Evolutionary conservation across 1,140 invertebrate species (phyloP).

Genomic region (Sogatella furcifera): DNA sequence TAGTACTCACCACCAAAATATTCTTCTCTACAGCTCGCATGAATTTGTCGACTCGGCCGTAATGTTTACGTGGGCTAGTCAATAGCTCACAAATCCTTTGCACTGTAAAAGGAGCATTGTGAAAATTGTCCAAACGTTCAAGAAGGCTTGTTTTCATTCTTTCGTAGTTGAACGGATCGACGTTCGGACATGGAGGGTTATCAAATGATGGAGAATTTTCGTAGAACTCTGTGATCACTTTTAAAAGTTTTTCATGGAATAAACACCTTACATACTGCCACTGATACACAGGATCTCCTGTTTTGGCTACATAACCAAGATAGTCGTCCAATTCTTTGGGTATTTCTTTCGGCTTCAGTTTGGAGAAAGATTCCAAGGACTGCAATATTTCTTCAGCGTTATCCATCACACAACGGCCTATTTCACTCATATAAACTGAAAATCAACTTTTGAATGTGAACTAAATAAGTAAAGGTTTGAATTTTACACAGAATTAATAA

Average conservation of each 20-base stretch:
- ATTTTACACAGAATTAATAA: too few relatives aligned
- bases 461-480: too few relatives aligned
- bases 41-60: slow-evolving; percentile 91
- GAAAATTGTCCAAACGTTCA: slow-evolving; percentile 70
- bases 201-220: slow-evolving; percentile 61
- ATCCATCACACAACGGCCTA: slow-evolving; percentile 44
- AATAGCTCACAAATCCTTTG: slow-evolving; percentile 91
- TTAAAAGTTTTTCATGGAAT: slow-evolving; percentile 75
- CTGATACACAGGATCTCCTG: slow-evolving; percentile 87
- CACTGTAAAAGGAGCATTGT: slow-evolving; percentile 89
- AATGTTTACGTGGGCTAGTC: slow-evolving; percentile 82
- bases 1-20: slow-evolving; percentile 88
- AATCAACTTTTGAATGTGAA: not conserved
- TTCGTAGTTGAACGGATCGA: slow-evolving; percentile 84
- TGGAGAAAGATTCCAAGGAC: slow-evolving; percentile 73
- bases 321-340: slow-evolving; percentile 86
- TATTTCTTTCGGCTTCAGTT: slow-evolving; percentile 68
- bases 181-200: slow-evolving; percentile 73
- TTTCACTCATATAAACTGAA: not conserved
- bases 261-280: slow-evolving; percentile 81
- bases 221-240: slow-evolving; percentile 78
- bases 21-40: slow-evolving; percentile 92
- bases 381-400: slow-evolving; percentile 76
- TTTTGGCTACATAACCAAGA: slow-evolving; percentile 80
- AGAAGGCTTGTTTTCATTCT: slow-evolving; percentile 75